A percentile compares a stretch with the other conserved stretches of the same genome.
These are phyloP conservation scores for Prenolepis imparis DNA, from an alignment of 2,888 invertebrate species.

Conservation along the genomic window DNA sequence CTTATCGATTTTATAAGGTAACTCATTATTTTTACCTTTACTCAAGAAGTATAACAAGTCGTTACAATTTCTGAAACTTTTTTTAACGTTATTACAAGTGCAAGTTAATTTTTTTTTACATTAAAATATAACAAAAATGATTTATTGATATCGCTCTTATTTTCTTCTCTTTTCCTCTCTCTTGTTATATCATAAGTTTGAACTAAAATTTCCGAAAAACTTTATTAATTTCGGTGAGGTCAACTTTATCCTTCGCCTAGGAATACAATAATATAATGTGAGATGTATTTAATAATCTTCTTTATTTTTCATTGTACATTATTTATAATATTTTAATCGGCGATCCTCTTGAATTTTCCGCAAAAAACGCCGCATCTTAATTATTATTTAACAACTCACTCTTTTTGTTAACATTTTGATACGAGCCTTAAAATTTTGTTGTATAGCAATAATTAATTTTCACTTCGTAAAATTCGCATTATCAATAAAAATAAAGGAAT, in stretches of 20 bases:
- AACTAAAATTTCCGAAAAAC: not conserved
- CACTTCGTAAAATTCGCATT: conserved; percentile 14
- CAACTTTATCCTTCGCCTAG: not conserved
- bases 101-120: not conserved
- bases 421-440: not conserved
- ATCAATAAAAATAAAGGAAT: not conserved
- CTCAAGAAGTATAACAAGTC: not conserved
- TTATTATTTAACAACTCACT: conserved; percentile 15
- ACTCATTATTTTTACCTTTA: too few relatives aligned
- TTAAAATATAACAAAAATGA: not conserved
- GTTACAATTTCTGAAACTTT: not conserved
- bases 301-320: conserved; percentile 56
- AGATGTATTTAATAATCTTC: conserved; percentile 42
- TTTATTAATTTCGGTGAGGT: not conserved
- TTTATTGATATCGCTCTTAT: not conserved
- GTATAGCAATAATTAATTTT: not conserved
- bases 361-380: not conserved
- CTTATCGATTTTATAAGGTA: too few relatives aligned
- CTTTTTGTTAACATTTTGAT: conserved; percentile 24
- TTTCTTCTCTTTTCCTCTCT: not conserved
- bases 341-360: not conserved
- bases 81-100: too few relatives aligned
- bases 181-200: not conserved
- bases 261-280: not conserved
- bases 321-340: conserved; percentile 38